phyloP scores from a whole-genome alignment of 2,888 invertebrate species.

The Lumbricus terrestris region DNA sequence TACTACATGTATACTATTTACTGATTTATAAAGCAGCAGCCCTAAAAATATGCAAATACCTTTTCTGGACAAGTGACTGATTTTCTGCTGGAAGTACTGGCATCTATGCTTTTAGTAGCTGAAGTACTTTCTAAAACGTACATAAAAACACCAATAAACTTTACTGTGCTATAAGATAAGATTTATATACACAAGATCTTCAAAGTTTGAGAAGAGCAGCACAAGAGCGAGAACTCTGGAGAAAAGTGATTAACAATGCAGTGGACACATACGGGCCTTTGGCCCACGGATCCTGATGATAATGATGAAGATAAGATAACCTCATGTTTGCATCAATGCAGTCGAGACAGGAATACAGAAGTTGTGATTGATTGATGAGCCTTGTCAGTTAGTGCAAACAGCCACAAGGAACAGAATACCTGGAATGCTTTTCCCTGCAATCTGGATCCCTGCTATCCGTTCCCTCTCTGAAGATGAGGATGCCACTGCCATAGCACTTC shows the following conservation, averaged over 20 bases:
- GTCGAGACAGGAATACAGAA: background rate
- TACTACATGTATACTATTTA: too few relatives aligned
- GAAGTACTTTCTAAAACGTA: background rate
- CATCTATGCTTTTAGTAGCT: background rate
- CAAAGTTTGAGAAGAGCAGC: too few relatives aligned
- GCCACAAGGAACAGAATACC: slow-evolving; percentile 3
- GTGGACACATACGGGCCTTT: too few relatives aligned
- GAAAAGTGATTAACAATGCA: too few relatives aligned
- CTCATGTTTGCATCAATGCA: background rate
- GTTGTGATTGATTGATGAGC: background rate
- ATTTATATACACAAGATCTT: background rate
- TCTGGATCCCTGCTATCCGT: slow-evolving; percentile 6
- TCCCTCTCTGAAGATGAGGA: background rate
- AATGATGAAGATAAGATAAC: too few relatives aligned
- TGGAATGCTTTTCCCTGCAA: background rate
- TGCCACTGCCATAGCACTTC: background rate
- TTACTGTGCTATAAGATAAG: background rate
- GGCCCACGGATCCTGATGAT: too few relatives aligned
- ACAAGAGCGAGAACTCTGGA: too few relatives aligned
- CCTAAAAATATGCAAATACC: background rate
- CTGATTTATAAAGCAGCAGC: too few relatives aligned
- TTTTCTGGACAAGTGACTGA: background rate
- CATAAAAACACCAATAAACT: background rate
- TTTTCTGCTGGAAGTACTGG: background rate
- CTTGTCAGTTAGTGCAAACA: background rate